Percentiles rank a stretch among this genome's conserved stretches.
phyloP scores from a whole-genome alignment of 2,113 vertebrate species.

The Cryptomyrus ogoouensis region DNA sequence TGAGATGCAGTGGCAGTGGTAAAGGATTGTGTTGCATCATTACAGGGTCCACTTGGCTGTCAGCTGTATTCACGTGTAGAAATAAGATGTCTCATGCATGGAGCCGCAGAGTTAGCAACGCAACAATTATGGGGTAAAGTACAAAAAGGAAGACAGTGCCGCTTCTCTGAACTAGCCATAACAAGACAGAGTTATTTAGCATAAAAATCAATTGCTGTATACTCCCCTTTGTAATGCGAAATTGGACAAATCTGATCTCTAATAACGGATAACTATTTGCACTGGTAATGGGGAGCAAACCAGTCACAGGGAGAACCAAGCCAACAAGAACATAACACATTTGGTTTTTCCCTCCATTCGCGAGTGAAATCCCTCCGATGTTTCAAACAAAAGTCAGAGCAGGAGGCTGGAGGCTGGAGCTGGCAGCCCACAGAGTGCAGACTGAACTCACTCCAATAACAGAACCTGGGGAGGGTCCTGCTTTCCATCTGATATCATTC shows the following conservation, averaged over 20 bases:
- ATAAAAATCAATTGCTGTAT: constrained; percentile 24
- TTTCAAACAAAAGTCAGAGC: constrained; percentile 47
- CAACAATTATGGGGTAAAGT: constrained; percentile 53
- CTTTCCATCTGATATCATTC: constrained; percentile 43
- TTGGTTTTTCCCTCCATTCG: constrained; percentile 42
- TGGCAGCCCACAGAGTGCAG: constrained; percentile 44
- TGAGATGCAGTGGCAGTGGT: background rate
- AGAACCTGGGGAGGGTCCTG: constrained; percentile 38
- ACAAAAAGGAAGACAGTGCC: constrained; percentile 41
- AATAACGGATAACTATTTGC: background rate
- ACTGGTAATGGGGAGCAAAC: background rate
- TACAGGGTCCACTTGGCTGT: background rate
- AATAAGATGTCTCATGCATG: constrained; percentile 43
- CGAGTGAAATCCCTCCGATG: constrained; percentile 31
- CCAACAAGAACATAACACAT: background rate
- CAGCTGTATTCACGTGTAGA: constrained; percentile 10
- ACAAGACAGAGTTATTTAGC: constrained; percentile 37
- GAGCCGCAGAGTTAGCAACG: constrained; percentile 58
- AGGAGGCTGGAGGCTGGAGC: constrained; percentile 44
- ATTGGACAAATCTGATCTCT: background rate
- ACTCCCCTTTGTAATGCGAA: background rate
- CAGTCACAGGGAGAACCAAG: background rate
- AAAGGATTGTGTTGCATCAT: background rate
- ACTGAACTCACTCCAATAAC: constrained; percentile 40
- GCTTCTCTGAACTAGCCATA: constrained; percentile 46